These are phyloP conservation scores for Drosophila phalerata DNA, from an alignment of 2,888 invertebrate species.

Conservation along the genomic window DNA sequence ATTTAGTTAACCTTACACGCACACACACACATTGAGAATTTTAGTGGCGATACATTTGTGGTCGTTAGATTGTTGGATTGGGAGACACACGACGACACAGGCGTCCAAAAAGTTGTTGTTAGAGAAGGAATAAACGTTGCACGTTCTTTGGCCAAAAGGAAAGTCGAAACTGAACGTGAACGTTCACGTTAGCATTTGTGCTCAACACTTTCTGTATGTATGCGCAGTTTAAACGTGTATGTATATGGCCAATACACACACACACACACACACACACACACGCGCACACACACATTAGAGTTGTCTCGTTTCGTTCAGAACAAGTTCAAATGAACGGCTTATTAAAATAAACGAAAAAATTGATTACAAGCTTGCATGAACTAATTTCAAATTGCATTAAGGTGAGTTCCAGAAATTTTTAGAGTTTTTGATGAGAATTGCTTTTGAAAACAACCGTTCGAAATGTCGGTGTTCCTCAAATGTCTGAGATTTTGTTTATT, in stretches of 20 bases:
- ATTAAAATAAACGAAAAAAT: not conserved
- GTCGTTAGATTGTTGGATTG: not conserved
- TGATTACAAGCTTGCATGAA: no score
- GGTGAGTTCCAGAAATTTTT: no score
- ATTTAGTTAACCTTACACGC: conserved; percentile 4
- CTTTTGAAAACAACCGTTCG: no score
- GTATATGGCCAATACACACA: conserved; percentile 50
- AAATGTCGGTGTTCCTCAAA: no score
- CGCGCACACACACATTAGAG: conserved; percentile 17
- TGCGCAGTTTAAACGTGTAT: conserved; percentile 63
- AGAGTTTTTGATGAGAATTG: no score
- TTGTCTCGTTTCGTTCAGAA: not conserved
- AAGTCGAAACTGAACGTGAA: conserved; percentile 62
- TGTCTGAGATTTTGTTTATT: no score
- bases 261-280: conserved; percentile 23
- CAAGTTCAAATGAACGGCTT: not conserved
- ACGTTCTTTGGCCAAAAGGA: conserved; percentile 68
- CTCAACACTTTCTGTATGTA: conserved; percentile 57
- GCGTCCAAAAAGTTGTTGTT: conserved; percentile 7
- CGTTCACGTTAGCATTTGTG: conserved; percentile 46
- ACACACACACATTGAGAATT: conserved; percentile 19
- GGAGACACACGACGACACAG: conserved; percentile 7
- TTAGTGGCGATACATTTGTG: conserved; percentile 50
- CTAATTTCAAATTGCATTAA: no score
- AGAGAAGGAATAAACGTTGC: conserved; percentile 52